phyloP scores from a whole-genome alignment of 2,113 vertebrate genomes.

The Archocentrus centrarchus region DNA sequence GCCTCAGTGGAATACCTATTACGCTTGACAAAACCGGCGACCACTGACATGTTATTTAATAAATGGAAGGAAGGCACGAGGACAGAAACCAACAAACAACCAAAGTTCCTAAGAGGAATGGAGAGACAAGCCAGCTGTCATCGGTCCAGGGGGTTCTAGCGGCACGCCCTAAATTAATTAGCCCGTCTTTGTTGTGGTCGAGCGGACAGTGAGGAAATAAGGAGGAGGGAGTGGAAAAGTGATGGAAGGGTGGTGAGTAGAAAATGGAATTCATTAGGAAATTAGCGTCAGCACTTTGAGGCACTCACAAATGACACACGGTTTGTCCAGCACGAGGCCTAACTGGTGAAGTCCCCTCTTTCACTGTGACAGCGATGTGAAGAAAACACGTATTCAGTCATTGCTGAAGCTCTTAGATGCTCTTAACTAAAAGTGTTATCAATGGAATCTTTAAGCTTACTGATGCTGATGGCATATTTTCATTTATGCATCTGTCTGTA shows the following conservation, averaged over 20 bases:
- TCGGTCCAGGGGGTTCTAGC: conserved; percentile 78
- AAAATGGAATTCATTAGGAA: conserved; percentile 91
- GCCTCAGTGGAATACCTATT: conserved; percentile 83
- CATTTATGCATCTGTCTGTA: not conserved
- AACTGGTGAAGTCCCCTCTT: conserved; percentile 53
- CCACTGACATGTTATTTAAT: conserved; percentile 87
- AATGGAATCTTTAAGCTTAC: not conserved
- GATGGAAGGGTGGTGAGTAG: conserved; percentile 72
- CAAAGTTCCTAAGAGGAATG: conserved; percentile 74
- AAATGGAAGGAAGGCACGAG: conserved; percentile 76
- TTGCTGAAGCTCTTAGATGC: not conserved
- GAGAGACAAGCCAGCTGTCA: conserved; percentile 83
- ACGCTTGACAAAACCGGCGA: conserved; percentile 79
- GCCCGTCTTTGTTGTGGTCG: conserved; percentile 82
- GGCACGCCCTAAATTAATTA: conserved; percentile 84
- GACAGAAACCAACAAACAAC: conserved; percentile 76
- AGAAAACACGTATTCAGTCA: conserved; percentile 11
- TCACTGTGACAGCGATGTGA: conserved; percentile 24
- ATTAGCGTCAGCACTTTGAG: conserved; percentile 87
- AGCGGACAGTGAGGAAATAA: conserved; percentile 67
- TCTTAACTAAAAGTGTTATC: conserved; percentile 26
- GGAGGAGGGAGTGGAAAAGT: conserved; percentile 48
- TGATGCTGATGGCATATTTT: not conserved
- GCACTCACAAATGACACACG: conserved; percentile 79
- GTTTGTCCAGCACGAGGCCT: conserved; percentile 75